Conservation (phyloP, 2,797 vertebrate species). For the Hemitrygon akajei region DNA sequence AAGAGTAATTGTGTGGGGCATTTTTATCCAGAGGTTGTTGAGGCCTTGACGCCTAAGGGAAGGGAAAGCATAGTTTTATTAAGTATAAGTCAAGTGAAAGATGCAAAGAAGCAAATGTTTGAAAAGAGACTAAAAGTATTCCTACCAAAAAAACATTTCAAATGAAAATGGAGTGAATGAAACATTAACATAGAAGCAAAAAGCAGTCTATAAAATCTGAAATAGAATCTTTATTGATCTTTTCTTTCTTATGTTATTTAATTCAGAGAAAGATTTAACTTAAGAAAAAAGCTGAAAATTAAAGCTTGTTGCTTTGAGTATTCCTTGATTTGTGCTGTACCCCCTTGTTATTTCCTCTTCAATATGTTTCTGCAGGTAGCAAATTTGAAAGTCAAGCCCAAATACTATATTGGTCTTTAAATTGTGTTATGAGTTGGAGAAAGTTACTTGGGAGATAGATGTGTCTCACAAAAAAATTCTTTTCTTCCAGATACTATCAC, state of each 20-base stretch:
- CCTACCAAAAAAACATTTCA: background rate
- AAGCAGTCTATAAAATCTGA: background rate
- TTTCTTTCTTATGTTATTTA: background rate
- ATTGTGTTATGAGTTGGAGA: background rate
- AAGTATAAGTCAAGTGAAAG: background rate
- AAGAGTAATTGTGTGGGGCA: background rate
- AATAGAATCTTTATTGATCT: background rate
- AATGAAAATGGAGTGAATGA: background rate
- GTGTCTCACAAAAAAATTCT: background rate
- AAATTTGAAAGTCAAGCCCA: background rate
- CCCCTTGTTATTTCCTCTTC: background rate
- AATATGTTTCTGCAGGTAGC: background rate
- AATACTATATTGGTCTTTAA: background rate
- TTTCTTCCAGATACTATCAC: conserved; percentile 38
- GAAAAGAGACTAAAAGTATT: background rate
- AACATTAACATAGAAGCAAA: background rate
- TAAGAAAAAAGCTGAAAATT: background rate
- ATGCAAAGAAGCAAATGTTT: background rate
- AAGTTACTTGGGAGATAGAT: background rate
- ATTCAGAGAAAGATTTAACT: background rate
- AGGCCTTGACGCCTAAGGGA: background rate
- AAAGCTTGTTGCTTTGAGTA: background rate
- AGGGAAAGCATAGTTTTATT: background rate
- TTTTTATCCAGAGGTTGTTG: background rate
- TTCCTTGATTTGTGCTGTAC: background rate